Evolutionary conservation across 2,797 vertebrate genomes (phyloP).

Genomic region (Chlorospingus semifuscus): DNA sequence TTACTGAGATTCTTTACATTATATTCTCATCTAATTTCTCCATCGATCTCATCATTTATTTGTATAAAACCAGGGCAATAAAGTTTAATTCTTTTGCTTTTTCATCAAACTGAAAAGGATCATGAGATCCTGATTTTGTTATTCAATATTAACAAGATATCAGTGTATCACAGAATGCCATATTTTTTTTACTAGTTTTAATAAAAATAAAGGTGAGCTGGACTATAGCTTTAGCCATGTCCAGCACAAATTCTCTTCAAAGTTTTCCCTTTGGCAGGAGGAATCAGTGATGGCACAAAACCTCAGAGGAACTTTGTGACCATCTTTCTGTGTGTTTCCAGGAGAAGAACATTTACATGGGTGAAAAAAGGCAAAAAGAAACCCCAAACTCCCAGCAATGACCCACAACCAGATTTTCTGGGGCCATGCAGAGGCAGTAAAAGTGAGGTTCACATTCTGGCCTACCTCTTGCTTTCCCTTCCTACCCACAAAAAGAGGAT

Average conservation of each 20-base stretch:
- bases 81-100: neutral
- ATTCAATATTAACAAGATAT: neutral
- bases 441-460: neutral
- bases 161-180: neutral
- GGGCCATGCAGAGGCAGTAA: neutral
- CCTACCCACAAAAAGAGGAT: neutral
- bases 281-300: neutral
- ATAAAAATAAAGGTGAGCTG: neutral
- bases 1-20: neutral
- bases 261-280: neutral
- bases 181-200: accelerated
- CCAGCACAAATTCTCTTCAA: neutral
- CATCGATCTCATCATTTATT: neutral
- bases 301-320: neutral
- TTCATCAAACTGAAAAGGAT: neutral
- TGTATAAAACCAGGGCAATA: neutral
- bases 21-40: neutral
- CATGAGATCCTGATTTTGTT: neutral
- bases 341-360: neutral
- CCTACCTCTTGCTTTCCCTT: neutral
- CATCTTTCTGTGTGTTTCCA: neutral
- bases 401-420: neutral
- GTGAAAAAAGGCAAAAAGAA: neutral
- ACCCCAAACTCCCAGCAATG: neutral
- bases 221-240: accelerated